These are phyloP conservation scores for Tetragonula clypearis DNA, from an alignment of 1,140 invertebrate species.

Conservation along the genomic window DNA sequence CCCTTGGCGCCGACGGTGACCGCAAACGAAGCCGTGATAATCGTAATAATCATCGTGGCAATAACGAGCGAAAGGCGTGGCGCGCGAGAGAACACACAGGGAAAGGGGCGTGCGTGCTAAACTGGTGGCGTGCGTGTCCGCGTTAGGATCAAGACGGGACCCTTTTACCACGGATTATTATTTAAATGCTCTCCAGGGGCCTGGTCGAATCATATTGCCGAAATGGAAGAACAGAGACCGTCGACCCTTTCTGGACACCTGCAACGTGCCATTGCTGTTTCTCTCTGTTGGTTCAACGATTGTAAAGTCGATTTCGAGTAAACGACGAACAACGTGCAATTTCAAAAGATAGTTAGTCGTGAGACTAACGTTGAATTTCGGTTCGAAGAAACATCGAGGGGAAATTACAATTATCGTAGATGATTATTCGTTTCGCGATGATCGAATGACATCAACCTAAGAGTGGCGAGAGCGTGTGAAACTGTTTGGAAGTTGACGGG, in stretches of 20 bases:
- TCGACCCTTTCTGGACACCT: not conserved
- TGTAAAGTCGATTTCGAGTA: too few relatives aligned
- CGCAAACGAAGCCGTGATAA: slow-evolving; percentile 12
- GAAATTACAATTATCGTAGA: too few relatives aligned
- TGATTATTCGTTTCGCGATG: too few relatives aligned
- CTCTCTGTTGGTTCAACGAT: not conserved
- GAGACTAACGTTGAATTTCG: not conserved
- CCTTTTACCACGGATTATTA: slow-evolving; percentile 19
- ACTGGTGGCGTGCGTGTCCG: not conserved
- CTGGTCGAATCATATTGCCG: not conserved
- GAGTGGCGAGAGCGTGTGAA: too few relatives aligned
- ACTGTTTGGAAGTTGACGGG: not conserved
- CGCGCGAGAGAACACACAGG: not conserved
- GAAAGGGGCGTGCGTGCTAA: slow-evolving; percentile 24
- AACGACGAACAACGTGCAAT: too few relatives aligned
- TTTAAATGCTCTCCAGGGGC: slow-evolving; percentile 21
- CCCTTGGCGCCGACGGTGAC: not conserved
- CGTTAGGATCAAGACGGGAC: slow-evolving; percentile 6
- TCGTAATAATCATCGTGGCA: slow-evolving; percentile 24
- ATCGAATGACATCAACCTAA: too few relatives aligned
- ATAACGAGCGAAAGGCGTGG: slow-evolving; percentile 28
- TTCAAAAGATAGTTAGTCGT: not conserved
- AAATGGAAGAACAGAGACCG: not conserved
- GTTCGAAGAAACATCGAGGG: not conserved
- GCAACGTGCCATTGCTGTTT: not conserved